Percentiles rank a stretch among this genome's conserved stretches.
Conservation (phyloP, 2,888 invertebrate species). For the Mimachlamys varia region DNA sequence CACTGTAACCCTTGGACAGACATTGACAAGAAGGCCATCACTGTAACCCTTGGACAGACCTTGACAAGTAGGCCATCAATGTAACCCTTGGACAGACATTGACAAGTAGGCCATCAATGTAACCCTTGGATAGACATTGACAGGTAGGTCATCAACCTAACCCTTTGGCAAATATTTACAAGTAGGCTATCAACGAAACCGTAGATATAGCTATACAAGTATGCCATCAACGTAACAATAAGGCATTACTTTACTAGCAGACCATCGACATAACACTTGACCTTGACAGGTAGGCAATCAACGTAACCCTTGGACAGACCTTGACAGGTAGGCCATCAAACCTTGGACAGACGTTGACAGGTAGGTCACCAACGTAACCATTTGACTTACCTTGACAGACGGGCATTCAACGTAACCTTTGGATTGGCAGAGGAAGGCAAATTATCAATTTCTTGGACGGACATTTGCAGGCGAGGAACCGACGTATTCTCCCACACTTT, state of each 20-base stretch:
- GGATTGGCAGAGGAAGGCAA: neutral
- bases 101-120: neutral
- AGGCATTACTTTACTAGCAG: too few relatives aligned
- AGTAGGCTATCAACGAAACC: neutral
- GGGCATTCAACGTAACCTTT: neutral
- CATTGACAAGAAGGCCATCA: neutral
- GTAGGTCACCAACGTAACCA: neutral
- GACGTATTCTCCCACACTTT: too few relatives aligned
- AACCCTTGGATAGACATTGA: neutral
- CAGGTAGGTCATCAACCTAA: neutral
- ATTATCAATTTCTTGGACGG: neutral
- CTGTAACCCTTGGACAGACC: neutral
- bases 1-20: neutral
- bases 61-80: neutral
- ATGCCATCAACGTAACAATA: too few relatives aligned
- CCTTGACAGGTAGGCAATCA: neutral
- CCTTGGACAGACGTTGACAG: neutral
- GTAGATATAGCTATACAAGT: neutral
- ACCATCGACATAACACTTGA: too few relatives aligned
- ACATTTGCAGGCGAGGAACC: neutral
- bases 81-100: neutral
- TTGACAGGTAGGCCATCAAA: neutral
- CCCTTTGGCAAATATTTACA: neutral
- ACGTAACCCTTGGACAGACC: neutral
- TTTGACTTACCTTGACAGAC: neutral